Conservation (phyloP, 2,888 invertebrate genomes). For the Cryptocheilus praepositus region DNA sequence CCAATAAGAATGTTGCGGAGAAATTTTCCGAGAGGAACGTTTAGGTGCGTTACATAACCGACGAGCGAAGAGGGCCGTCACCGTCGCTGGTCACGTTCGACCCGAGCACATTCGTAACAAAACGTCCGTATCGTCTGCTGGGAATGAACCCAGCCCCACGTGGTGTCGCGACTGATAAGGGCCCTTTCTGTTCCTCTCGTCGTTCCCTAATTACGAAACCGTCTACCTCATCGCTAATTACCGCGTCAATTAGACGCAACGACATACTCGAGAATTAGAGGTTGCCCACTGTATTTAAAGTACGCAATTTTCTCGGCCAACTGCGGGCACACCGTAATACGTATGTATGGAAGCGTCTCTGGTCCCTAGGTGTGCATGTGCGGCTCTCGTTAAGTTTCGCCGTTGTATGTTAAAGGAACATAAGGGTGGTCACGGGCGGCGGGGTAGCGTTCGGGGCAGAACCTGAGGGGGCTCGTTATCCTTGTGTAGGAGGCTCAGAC, state of each 20-base stretch:
- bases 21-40: too few species aligned
- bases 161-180: too few species aligned
- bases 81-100: too few species aligned
- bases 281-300: constrained; percentile 46
- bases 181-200: background rate
- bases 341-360: background rate
- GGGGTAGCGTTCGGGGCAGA: constrained; percentile 18
- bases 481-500: constrained; percentile 62
- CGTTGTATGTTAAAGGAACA: background rate
- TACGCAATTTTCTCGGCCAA: constrained; percentile 46
- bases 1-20: too few species aligned
- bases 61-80: too few species aligned
- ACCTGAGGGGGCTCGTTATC: constrained; percentile 63
- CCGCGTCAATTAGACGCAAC: constrained; percentile 62
- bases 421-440: constrained; percentile 8
- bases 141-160: too few species aligned
- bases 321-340: constrained; percentile 16
- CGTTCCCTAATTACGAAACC: constrained; percentile 42
- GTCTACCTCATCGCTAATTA: constrained; percentile 58
- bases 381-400: background rate
- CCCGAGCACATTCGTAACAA: too few species aligned
- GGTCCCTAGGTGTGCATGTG: background rate
- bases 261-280: constrained; percentile 58
- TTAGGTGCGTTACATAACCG: too few species aligned
- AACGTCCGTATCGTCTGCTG: too few species aligned